Evolutionary conservation across 92 coral and sea anemone genomes (phyloP).

Genomic region (Isaurus tuberculatus): DNA sequence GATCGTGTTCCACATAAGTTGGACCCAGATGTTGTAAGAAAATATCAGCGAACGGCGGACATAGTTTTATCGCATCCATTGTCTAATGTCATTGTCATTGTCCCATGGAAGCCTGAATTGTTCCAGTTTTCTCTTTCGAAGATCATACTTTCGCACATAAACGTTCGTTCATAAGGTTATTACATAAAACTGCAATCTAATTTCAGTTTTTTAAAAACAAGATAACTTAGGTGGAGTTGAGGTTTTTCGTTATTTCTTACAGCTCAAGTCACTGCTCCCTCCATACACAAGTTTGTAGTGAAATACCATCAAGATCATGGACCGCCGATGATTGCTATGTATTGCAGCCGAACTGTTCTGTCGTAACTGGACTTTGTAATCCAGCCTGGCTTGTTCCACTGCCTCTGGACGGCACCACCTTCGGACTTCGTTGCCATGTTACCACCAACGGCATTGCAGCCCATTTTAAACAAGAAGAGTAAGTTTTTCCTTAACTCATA

Average conservation of each 20-base stretch:
- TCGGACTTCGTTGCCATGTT: constrained; percentile 59
- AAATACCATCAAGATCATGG: background rate
- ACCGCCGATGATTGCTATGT: constrained; percentile 18
- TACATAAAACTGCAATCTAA: no score
- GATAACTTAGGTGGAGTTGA: no score
- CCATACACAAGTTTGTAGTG: background rate
- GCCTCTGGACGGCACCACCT: constrained; percentile 49
- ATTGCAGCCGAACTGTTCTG: constrained; percentile 34
- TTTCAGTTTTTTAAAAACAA: no score
- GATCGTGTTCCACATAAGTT: no score
- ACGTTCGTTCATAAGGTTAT: no score
- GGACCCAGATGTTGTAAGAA: no score
- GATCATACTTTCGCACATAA: no score
- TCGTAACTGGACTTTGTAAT: constrained; percentile 65
- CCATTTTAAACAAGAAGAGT: constrained; percentile 59
- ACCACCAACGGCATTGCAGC: constrained; percentile 72
- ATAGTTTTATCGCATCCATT: no score
- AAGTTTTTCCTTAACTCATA: background rate
- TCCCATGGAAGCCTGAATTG: no score
- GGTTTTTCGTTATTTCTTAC: background rate
- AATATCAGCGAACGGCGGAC: no score
- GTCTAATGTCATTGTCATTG: no score
- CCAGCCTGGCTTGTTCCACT: constrained; percentile 95
- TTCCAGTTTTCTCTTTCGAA: no score
- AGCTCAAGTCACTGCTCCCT: background rate